Percentiles rank a stretch among this genome's conserved stretches.
phyloP scores from a whole-genome alignment of 2,888 invertebrate genomes.

The Luperina nickerlii region DNA sequence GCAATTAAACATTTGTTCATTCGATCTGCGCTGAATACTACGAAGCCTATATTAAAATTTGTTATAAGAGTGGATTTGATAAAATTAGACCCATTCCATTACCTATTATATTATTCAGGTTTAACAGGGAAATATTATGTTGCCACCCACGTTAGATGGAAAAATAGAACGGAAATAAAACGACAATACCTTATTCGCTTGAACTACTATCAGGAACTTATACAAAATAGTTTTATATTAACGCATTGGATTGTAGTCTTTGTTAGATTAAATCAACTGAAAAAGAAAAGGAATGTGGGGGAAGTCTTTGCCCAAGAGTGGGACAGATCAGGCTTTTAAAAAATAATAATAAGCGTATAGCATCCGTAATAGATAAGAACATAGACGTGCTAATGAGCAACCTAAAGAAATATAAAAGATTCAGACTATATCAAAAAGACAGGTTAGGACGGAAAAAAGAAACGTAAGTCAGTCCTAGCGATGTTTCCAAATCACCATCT shows the following conservation, averaged over 20 bases:
- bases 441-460: slow-evolving; percentile 12
- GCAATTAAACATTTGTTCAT: not conserved
- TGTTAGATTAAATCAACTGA: not conserved
- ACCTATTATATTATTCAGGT: not conserved
- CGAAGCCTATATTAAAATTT: not conserved
- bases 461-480: slow-evolving; percentile 15
- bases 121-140: slow-evolving; percentile 9
- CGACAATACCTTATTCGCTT: not conserved
- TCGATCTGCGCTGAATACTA: not conserved
- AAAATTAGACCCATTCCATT: not conserved
- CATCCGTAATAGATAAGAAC: not conserved
- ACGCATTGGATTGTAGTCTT: not conserved
- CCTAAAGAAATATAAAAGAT: slow-evolving; percentile 13
- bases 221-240: not conserved
- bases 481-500: slow-evolving; percentile 41
- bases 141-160: not conserved
- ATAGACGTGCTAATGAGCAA: slow-evolving; percentile 12
- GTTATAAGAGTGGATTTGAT: not conserved
- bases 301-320: not conserved
- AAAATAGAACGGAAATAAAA: not conserved
- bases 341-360: not conserved
- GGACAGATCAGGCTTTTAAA: not conserved
- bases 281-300: no score
- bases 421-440: slow-evolving; percentile 8
- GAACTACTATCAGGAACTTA: not conserved